Conservation (phyloP, 2,113 vertebrate species). For the Petroica traversi region DNA sequence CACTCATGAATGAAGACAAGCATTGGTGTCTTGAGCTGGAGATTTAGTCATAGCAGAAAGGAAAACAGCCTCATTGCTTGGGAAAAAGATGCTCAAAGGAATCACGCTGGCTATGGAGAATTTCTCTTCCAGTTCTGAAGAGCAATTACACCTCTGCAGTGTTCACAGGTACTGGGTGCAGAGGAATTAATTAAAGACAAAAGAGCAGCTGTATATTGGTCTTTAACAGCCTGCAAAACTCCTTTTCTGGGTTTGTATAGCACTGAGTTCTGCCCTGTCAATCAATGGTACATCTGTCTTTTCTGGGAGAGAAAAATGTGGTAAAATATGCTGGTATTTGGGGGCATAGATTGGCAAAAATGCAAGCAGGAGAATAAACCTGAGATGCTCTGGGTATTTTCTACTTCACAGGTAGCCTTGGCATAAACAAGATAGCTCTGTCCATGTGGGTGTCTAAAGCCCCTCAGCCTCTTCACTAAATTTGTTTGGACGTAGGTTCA, state of each 20-base stretch:
- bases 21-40: rapidly evolving
- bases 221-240: not conserved
- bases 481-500: not conserved
- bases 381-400: not conserved
- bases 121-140: not conserved
- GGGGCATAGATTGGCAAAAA: not conserved
- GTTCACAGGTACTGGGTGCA: not conserved
- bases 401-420: not conserved
- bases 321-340: not conserved
- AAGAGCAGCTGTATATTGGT: not conserved
- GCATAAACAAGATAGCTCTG: not conserved
- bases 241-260: not conserved
- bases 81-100: not conserved
- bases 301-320: not conserved
- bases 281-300: not conserved
- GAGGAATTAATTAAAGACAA: not conserved
- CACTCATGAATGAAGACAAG: not conserved
- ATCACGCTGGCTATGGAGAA: not conserved
- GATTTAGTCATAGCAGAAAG: not conserved
- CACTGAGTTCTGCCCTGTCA: not conserved
- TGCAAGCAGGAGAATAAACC: not conserved
- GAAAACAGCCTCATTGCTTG: not conserved
- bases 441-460: not conserved
- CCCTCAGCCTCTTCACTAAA: not conserved
- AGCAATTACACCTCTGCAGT: not conserved